Evolutionary conservation across 2,888 invertebrate species (phyloP).

Genomic region (Euzophera pinguis): DNA sequence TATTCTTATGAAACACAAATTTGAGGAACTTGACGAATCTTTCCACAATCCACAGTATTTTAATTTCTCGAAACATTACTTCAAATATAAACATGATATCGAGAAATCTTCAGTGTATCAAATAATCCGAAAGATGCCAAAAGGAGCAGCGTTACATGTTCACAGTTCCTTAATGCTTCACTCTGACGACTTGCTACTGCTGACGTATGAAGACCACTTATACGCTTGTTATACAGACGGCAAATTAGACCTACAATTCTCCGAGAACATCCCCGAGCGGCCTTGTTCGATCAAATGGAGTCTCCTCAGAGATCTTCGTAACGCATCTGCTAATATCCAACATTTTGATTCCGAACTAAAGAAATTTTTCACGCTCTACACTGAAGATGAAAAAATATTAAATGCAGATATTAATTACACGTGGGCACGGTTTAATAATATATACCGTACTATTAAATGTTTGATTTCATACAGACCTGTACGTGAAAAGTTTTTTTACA

Average conservation of each 20-base stretch:
- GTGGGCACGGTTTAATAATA: slow-evolving; percentile 80
- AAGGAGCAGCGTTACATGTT: slow-evolving; percentile 85
- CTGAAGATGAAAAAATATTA: slow-evolving; percentile 50
- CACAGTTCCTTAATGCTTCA: slow-evolving; percentile 83
- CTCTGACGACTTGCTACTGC: slow-evolving; percentile 77
- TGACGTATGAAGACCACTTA: slow-evolving; percentile 82
- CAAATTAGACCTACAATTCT: slow-evolving; percentile 56
- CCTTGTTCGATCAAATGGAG: slow-evolving; percentile 68
- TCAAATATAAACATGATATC: slow-evolving; percentile 79
- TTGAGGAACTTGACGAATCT: slow-evolving; percentile 70
- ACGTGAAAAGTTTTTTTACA: slow-evolving; percentile 82
- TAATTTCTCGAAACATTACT: slow-evolving; percentile 83
- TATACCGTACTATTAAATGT: slow-evolving; percentile 73
- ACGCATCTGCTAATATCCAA: slow-evolving; percentile 52
- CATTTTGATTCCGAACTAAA: slow-evolving; percentile 75
- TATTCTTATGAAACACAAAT: slow-evolving; percentile 79
- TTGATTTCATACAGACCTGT: slow-evolving; percentile 82
- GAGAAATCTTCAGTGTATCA: slow-evolving; percentile 82
- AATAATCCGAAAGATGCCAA: slow-evolving; percentile 84
- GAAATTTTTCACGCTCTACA: slow-evolving; percentile 75
- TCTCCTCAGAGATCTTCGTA: slow-evolving; percentile 68
- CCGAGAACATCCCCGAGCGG: slow-evolving; percentile 40
- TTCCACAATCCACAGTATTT: slow-evolving; percentile 72
- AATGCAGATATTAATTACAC: slow-evolving; percentile 75
- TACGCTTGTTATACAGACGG: slow-evolving; percentile 69